phyloP scores from a whole-genome alignment of 2,797 vertebrate genomes.

The Pseudomugil tenellus region DNA sequence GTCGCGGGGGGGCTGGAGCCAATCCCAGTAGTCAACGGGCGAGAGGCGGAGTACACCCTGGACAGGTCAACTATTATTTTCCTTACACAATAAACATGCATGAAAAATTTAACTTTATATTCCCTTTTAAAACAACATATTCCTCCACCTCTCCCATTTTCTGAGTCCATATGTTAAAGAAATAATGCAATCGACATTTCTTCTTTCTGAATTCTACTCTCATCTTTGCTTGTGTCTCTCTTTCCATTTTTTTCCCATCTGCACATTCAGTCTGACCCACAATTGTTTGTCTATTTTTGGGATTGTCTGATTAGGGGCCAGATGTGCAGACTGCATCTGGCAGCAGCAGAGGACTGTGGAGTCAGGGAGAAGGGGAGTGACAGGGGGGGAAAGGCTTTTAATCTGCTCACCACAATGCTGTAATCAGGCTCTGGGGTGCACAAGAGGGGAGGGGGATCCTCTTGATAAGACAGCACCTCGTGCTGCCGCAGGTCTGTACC shows the following conservation, averaged over 20 bases:
- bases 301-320: constrained; percentile 75
- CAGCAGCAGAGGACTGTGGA: constrained; percentile 49
- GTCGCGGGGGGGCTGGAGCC: too few species aligned
- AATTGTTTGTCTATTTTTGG: constrained; percentile 76
- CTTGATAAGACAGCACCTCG: constrained; percentile 9
- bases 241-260: constrained; percentile 48
- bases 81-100: constrained; percentile 20
- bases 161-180: constrained; percentile 39
- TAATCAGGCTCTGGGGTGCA: constrained; percentile 68
- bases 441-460: constrained; percentile 21
- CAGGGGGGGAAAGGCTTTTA: constrained; percentile 54
- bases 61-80: too few species aligned
- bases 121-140: constrained; percentile 35
- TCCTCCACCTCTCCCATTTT: constrained; percentile 37
- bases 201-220: constrained; percentile 17
- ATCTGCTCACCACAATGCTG: constrained; percentile 65
- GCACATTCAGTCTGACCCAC: constrained; percentile 60
- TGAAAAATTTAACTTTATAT: constrained; percentile 21
- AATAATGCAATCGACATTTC: constrained; percentile 33
- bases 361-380: constrained; percentile 35
- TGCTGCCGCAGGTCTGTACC: constrained; percentile 34
- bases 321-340: constrained; percentile 74
- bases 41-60: too few species aligned
- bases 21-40: too few species aligned
- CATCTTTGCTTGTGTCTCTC: constrained; percentile 8